phyloP scores from a whole-genome alignment of 2,113 vertebrate species.

The Puma concolor region DNA sequence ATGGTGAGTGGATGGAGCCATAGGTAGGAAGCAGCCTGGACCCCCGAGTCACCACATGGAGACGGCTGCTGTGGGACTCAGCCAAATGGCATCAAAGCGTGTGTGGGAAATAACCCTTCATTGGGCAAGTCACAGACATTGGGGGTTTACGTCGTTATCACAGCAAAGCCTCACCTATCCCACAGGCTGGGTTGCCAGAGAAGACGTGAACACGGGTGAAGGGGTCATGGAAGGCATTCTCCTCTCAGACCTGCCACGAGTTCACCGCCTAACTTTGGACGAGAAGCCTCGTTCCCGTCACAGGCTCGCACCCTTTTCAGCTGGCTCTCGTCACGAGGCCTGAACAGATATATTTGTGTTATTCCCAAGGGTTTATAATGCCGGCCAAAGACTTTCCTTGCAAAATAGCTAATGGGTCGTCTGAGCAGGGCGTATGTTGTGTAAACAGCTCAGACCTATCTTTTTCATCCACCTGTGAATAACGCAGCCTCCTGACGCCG shows the following conservation, averaged over 20 bases:
- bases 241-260: background rate
- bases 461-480: background rate
- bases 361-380: background rate
- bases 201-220: rapidly evolving
- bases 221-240: rapidly evolving
- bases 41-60: background rate
- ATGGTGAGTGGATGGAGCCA: background rate
- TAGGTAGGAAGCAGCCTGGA: background rate
- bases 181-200: background rate
- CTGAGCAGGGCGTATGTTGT: background rate
- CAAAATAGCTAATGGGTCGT: background rate
- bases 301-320: background rate
- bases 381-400: background rate
- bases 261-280: background rate
- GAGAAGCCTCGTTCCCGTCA: background rate
- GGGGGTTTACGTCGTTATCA: no score
- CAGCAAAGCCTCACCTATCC: background rate
- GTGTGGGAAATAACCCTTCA: background rate
- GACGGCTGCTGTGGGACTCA: background rate
- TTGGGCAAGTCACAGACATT: background rate
- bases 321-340: background rate
- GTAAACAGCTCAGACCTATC: background rate
- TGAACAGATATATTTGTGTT: background rate
- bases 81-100: background rate
- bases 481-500: no score